Evolutionary conservation across 2,113 vertebrate genomes (phyloP).

Genomic region (Macaca mulatta): DNA sequence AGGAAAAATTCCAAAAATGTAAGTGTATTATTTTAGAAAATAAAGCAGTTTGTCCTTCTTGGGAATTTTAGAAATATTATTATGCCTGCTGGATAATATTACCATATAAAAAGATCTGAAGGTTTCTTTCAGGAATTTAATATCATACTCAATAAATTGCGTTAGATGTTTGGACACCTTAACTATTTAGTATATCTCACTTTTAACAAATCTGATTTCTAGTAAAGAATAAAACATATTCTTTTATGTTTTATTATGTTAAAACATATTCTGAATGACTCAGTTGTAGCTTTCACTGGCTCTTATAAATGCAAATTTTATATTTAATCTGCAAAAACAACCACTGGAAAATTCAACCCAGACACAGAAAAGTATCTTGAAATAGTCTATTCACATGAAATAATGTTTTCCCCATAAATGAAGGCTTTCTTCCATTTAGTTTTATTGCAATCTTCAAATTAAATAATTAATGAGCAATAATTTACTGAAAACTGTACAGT

Average conservation of each 20-base stretch:
- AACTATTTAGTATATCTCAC: no score
- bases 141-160: no score
- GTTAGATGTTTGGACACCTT: no score
- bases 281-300: slow-evolving; percentile 42
- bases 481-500: neutral
- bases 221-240: neutral
- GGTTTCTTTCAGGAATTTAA: slow-evolving; percentile 45
- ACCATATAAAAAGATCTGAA: slow-evolving; percentile 35
- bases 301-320: slow-evolving; percentile 70
- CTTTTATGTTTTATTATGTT: no score
- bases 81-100: neutral
- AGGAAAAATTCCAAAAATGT: neutral
- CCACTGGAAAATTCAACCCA: slow-evolving; percentile 17
- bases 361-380: slow-evolving; percentile 50
- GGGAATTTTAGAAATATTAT: slow-evolving; percentile 12
- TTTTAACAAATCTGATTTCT: slow-evolving; percentile 55
- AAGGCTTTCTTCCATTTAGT: slow-evolving; percentile 43
- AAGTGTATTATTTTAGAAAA: neutral
- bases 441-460: slow-evolving; percentile 60
- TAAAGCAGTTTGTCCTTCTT: slow-evolving; percentile 24
- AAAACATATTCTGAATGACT: slow-evolving; percentile 27
- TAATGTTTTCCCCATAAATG: slow-evolving; percentile 8
- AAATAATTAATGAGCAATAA: neutral
- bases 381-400: neutral
- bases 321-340: slow-evolving; percentile 49